Evolutionary conservation across 2,888 invertebrate genomes (phyloP).

Genomic region (Eucera pruinosa): DNA sequence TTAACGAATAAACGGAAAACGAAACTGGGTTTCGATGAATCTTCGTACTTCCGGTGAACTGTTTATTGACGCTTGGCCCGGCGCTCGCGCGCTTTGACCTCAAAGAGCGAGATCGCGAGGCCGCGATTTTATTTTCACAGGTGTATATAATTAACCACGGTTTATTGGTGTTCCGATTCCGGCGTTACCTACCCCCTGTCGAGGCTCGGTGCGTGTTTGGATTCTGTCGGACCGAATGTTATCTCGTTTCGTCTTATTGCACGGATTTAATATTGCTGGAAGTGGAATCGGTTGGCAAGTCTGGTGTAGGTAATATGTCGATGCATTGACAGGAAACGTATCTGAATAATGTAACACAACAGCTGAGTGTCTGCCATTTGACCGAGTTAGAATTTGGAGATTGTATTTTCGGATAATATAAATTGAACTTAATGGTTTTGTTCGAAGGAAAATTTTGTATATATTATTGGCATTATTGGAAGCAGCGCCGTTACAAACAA

Average conservation of each 20-base stretch:
- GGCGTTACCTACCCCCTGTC: constrained; percentile 4
- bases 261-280: constrained; percentile 19
- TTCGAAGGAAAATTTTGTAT: too few species aligned
- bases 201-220: constrained; percentile 23
- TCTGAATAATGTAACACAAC: neutral
- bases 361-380: neutral
- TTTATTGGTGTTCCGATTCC: constrained; percentile 49
- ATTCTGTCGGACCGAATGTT: constrained; percentile 9
- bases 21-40: constrained; percentile 32
- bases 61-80: constrained; percentile 60
- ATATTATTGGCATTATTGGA: neutral
- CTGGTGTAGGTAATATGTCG: too few species aligned
- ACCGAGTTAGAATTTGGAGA: neutral
- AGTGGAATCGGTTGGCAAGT: neutral
- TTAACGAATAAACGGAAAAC: neutral
- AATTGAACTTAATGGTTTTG: too few species aligned
- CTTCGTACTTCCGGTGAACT: constrained; percentile 58
- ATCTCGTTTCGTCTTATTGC: constrained; percentile 7
- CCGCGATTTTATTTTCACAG: constrained; percentile 58
- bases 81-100: constrained; percentile 52
- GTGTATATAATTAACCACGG: constrained; percentile 52
- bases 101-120: constrained; percentile 52
- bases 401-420: too few species aligned
- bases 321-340: neutral
- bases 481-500: too few species aligned